A percentile compares a stretch with the other conserved stretches of the same genome.
These are phyloP conservation scores for Arctia plantaginis DNA, from an alignment of 2,888 invertebrate species.

Conservation along the genomic window DNA sequence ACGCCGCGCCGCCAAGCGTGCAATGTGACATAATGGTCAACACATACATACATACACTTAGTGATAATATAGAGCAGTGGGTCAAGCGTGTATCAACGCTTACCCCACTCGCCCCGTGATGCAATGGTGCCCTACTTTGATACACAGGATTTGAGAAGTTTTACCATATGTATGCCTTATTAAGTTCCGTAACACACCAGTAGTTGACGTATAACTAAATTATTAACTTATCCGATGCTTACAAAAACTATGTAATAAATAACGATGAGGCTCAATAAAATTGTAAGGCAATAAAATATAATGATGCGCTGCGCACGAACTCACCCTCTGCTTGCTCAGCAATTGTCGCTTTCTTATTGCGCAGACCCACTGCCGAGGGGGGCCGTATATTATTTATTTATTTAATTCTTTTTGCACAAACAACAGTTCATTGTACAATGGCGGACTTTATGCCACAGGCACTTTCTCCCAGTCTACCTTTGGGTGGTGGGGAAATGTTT, in stretches of 20 bases:
- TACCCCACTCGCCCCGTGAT: neutral
- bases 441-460: too few species aligned
- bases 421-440: too few species aligned
- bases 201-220: slow-evolving; percentile 10
- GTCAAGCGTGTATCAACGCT: neutral
- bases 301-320: slow-evolving; percentile 3
- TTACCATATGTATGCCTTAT: too few species aligned
- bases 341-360: slow-evolving; percentile 24
- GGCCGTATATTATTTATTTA: neutral
- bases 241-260: slow-evolving; percentile 19
- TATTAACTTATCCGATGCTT: slow-evolving; percentile 10
- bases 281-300: slow-evolving; percentile 13
- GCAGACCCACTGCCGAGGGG: slow-evolving; percentile 15
- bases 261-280: slow-evolving; percentile 17
- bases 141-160: too few species aligned
- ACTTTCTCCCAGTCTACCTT: too few species aligned
- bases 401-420: too few species aligned
- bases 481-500: too few species aligned
- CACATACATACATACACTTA: neutral
- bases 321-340: slow-evolving; percentile 22
- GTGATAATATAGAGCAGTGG: neutral
- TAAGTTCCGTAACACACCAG: neutral
- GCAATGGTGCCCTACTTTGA: neutral
- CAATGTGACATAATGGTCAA: neutral
- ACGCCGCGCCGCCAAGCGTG: too few species aligned